Evolutionary conservation across 2,113 vertebrate species (phyloP), one percentile per base, ranked within the genome.

Genomic region (Electrona antarctica): DNA sequence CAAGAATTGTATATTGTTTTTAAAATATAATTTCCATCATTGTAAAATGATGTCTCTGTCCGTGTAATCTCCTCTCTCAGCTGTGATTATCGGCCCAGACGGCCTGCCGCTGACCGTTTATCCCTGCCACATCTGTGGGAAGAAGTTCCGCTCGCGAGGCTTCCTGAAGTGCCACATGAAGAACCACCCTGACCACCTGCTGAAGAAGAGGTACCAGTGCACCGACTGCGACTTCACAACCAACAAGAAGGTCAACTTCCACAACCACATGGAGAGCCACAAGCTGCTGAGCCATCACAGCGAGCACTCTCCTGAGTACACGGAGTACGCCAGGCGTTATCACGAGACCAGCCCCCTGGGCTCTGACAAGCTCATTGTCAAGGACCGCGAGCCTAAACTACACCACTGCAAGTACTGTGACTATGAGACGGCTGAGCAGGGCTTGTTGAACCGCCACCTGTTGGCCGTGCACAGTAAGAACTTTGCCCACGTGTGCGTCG

Each of bases 161-260:
- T 99, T 99, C 93, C 94, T 99, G 82, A 99, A 98, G 92, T 96
- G 97, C 66, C 98, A 99, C 83, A 99, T 98, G 97, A 99, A 99
- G 92, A 99, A 99, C 90, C 98, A 99, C 84, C 97, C 97, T 0
- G 96, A 99, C 90, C 97, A 98, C 88, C 94, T 97, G 91, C 94
- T 98, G 9, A 98, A 98, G 92, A 99, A 99, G 92, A 99, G 98
- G 68, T 99, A 99, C 86, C 97, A 98, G 88, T 99, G 97, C 82
- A 99, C 97, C 61, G 97, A 99, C 93, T 99, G 98, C 76, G 97
- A 99, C 93, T 99, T 98, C 82, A 99, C 97, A 78, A 99, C 98
- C 81, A 99, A 98, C 93, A 99, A 98, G 93, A 99, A 99, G 92
- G 89, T 97, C 78, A 98, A 95, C 93, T 99, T 98, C 87, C 98